phyloP scores from a whole-genome alignment of 2,888 invertebrate species.

The Xiphydria camelus region DNA sequence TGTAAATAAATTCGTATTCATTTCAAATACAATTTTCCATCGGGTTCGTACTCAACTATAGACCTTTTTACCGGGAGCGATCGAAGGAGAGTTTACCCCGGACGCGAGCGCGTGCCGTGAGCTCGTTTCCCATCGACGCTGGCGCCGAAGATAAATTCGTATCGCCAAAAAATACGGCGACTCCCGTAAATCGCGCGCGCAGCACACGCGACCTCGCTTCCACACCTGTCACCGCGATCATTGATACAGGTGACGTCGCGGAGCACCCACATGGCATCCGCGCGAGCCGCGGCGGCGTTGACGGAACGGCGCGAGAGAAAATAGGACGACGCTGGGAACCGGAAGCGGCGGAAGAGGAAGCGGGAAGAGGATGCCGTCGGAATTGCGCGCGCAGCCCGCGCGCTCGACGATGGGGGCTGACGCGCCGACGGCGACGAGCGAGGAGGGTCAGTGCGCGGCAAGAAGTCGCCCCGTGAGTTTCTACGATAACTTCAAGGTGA shows the following conservation, averaged over 20 bases:
- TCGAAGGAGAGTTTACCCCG: too few relatives aligned
- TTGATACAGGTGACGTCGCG: background rate
- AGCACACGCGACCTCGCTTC: too few relatives aligned
- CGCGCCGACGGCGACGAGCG: constrained; percentile 36
- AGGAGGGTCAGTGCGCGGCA: constrained; percentile 48
- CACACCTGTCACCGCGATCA: too few relatives aligned
- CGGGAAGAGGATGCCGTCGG: constrained; percentile 29
- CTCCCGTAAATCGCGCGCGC: too few relatives aligned
- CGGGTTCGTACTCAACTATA: too few relatives aligned
- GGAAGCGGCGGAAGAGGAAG: constrained; percentile 19
- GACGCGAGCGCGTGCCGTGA: too few relatives aligned
- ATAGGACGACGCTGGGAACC: background rate
- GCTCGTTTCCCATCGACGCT: too few relatives aligned
- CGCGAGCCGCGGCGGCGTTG: background rate
- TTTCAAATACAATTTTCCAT: too few relatives aligned
- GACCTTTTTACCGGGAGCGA: too few relatives aligned
- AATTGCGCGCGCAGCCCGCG: constrained; percentile 41
- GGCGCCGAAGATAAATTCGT: too few relatives aligned
- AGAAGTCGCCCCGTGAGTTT: constrained; percentile 57
- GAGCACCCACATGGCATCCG: background rate
- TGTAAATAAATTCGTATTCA: too few relatives aligned
- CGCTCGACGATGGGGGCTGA: constrained; percentile 11
- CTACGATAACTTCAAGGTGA: constrained; percentile 58
- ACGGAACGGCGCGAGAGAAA: constrained; percentile 12
- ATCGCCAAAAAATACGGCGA: too few relatives aligned